Evolutionary conservation across 2,797 vertebrate species (phyloP).

Genomic region (Sebastes wilsoni): DNA sequence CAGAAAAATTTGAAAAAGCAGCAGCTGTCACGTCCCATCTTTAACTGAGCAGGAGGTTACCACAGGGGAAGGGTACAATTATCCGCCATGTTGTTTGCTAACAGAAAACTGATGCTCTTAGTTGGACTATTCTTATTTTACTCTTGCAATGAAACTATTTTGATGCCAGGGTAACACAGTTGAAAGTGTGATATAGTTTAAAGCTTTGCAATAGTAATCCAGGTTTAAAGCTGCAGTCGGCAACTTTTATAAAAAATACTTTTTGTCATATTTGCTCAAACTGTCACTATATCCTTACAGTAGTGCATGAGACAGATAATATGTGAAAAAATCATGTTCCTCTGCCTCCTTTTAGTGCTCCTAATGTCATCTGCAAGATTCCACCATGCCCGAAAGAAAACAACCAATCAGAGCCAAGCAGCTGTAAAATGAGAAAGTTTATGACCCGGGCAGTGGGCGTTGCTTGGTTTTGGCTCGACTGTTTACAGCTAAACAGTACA

Average conservation of each 20-base stretch:
- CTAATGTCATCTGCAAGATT: not conserved
- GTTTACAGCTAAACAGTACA: not conserved
- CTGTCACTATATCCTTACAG: not conserved
- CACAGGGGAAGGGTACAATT: not conserved
- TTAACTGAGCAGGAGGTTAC: conserved; percentile 15
- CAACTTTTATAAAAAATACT: not conserved
- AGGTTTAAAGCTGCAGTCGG: not conserved
- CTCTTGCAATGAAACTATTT: not conserved
- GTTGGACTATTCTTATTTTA: not conserved
- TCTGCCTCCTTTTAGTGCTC: not conserved
- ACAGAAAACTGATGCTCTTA: not conserved
- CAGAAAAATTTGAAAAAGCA: not conserved
- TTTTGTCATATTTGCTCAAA: not conserved
- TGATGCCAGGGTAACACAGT: not conserved
- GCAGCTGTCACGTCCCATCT: conserved; percentile 15
- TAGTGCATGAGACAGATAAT: not conserved
- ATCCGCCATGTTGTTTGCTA: not conserved
- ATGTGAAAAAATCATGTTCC: not conserved
- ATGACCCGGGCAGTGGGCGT: too few relatives aligned
- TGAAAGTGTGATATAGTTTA: not conserved
- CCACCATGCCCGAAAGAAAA: not conserved
- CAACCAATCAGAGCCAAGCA: not conserved
- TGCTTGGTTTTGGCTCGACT: too few relatives aligned
- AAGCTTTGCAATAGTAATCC: not conserved
- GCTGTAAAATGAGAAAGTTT: too few relatives aligned